These are phyloP conservation scores for Spinibarbus caldwelli DNA, from an alignment of 2,797 vertebrate species.

Conservation along the genomic window DNA sequence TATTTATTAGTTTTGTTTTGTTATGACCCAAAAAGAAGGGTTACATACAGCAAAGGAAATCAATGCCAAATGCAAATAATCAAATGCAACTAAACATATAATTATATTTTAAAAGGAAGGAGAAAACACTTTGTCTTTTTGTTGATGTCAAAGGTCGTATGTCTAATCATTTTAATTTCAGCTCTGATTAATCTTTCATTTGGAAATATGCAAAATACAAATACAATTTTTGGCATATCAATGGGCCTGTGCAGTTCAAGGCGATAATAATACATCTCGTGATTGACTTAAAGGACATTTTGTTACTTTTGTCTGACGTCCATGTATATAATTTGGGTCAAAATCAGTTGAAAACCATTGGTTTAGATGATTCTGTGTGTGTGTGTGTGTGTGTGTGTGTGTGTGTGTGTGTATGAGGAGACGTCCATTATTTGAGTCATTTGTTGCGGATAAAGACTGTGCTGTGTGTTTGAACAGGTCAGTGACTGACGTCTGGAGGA, in stretches of 20 bases:
- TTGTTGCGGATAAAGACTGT: not conserved
- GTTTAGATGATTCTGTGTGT: not conserved
- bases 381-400: not conserved
- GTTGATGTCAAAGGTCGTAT: not conserved
- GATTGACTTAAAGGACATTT: too few species aligned
- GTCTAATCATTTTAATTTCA: not conserved
- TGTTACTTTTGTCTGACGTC: too few species aligned
- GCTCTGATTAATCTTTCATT: not conserved
- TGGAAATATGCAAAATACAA: not conserved
- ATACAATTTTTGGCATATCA: not conserved
- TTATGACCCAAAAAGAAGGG: not conserved
- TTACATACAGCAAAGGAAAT: not conserved
- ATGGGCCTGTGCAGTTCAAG: not conserved
- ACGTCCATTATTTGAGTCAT: not conserved
- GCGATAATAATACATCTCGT: too few species aligned
- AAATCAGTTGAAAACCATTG: too few species aligned
- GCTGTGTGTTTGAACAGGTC: not conserved
- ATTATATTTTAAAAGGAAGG: not conserved
- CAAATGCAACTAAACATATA: not conserved
- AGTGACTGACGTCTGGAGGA: slow-evolving; percentile 57
- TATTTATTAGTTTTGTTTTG: too few species aligned
- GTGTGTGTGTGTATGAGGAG: too few species aligned
- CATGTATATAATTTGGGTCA: too few species aligned
- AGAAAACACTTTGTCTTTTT: not conserved
- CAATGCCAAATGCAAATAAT: not conserved